Base-by-base conservation (phyloP, 2,888 invertebrate genomes). In the Orthonevra nobilis region DNA sequence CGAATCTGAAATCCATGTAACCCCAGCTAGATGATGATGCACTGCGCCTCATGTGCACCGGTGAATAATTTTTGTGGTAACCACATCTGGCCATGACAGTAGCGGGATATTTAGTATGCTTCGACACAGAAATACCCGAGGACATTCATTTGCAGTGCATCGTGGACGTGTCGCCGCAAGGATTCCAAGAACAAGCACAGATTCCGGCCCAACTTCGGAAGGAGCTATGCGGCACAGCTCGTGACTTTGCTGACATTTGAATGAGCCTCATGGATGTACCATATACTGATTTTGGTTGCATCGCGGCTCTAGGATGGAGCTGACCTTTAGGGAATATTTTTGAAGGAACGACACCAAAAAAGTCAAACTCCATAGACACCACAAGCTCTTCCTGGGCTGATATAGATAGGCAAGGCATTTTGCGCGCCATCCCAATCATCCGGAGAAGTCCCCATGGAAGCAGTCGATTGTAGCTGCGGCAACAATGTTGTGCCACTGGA, bases 181-280 rank as follows among this genome's bases (percentile, higher is more conserved):
- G 70, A 73, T 63, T 58, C 68, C 40, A 46, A 72, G 58, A 54
- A 75, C 32, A 42, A 44, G 14, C 44, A 38, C 20, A 19, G 50
- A 38, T 30, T 56, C 63, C 28, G 40, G 46, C 20, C 46, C 40
- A 34, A 19, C 36, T 40, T 28, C 15, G 38, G 58, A 64, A 81
- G 58, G 74, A 66, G 81, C 72, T 81, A 72, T n/a, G 70, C 60
- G 54, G 58, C 30, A 69, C 56, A 77, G 69, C 61, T 82, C 82
- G 82, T 82, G 82, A 82, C 82, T 81, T 56, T 72, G 61, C 73
- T 82, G 82, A 77, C 82, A 82, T 82, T 82, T 82, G 82, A 82
- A 82, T 82, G 73, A 81, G 69, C 44, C 60, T 40, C 32, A 6
- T 14, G 28, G 19, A 15, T 20, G 6, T 69, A 5, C n/a, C 23